Evolutionary conservation across 2,113 vertebrate species (phyloP), one percentile per base, ranked within the genome.

Genomic region (Coreoperca whiteheadi): DNA sequence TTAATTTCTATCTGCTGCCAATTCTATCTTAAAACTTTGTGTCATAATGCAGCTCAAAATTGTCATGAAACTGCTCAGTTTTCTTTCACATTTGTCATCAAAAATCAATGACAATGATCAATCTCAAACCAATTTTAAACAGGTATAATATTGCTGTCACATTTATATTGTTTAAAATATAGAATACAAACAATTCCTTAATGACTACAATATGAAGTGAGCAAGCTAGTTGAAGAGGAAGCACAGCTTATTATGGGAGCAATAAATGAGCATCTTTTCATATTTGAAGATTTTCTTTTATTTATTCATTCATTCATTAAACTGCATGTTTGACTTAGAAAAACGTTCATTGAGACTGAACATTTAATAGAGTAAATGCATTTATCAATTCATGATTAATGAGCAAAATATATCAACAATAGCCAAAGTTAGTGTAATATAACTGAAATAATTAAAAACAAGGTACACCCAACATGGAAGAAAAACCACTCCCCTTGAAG

Each of bases 291-390:
- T 23, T 73, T 7, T 74, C 0, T 79, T 81, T 75, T 64, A 85
- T 82, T 82, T 9, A 50, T 63, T 74, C 1, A 75, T 82, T 82
- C 12, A 50, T 63, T 74, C 1, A 75, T 39, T 78, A 79, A 79
- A 77, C 23, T 81, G 4, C 46, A 75, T 48, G 14, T 75, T 66
- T 64, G 32, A 54, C 37, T 34, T 69, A 50, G 2, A 76, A 79
- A 74, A 85, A 46, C n/a, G 11, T 48, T 63, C n/a, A 61, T 8
- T 25, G 25, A 81, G 14, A 67, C 4, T 41, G 28, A 67, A 61
- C 50, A 60, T 67, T 61, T 5, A 71, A 63, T 46, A 60, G 46
- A 72, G 18, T 66, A n/a, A 76, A 80, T 28, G n/a, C 59, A 74
- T 63, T 12, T 12, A 46, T 82, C 11, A n/a, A 46, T 54, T 72